These are phyloP conservation scores for Phyllopteryx taeniolatus DNA, from an alignment of 2,113 vertebrate species.

Conservation along the genomic window DNA sequence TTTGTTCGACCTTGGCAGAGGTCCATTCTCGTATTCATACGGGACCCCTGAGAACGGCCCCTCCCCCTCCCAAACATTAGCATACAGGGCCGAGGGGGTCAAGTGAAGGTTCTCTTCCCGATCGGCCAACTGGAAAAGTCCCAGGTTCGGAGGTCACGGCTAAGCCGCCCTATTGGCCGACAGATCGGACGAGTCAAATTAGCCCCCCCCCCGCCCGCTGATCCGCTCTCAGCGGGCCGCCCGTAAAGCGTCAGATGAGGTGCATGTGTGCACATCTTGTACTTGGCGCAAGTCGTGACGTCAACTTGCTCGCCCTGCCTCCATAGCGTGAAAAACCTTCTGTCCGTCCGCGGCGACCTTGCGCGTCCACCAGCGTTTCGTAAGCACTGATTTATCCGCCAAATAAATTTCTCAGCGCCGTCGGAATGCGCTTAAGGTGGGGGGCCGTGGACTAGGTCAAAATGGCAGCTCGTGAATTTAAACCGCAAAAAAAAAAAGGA, in stretches of 20 bases:
- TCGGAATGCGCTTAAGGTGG: slow-evolving; percentile 70
- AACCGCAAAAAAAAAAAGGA: slow-evolving; percentile 30
- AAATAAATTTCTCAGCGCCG: slow-evolving; percentile 71
- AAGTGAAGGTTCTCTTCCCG: slow-evolving; percentile 69
- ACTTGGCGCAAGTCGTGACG: background rate
- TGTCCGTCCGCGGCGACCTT: slow-evolving; percentile 64
- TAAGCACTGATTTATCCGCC: slow-evolving; percentile 72
- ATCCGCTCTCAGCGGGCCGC: slow-evolving; percentile 45
- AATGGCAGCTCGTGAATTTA: slow-evolving; percentile 70
- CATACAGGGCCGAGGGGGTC: slow-evolving; percentile 59
- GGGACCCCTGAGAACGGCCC: slow-evolving; percentile 16
- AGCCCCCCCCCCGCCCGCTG: slow-evolving; percentile 33
- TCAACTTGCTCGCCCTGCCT: background rate
- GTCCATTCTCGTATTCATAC: background rate
- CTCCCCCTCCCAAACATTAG: slow-evolving; percentile 51
- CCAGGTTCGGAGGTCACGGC: slow-evolving; percentile 68
- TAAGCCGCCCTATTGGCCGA: slow-evolving; percentile 62
- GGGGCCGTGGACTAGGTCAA: slow-evolving; percentile 67
- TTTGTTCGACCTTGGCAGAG: background rate
- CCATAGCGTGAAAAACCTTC: background rate
- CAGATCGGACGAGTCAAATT: slow-evolving; percentile 72
- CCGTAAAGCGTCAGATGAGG: slow-evolving; percentile 47
- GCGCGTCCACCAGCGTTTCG: slow-evolving; percentile 52
- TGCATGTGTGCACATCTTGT: background rate
- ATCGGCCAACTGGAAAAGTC: slow-evolving; percentile 71